Evolutionary conservation across 2,113 vertebrate genomes (phyloP).

Genomic region (Lepus timidus): DNA sequence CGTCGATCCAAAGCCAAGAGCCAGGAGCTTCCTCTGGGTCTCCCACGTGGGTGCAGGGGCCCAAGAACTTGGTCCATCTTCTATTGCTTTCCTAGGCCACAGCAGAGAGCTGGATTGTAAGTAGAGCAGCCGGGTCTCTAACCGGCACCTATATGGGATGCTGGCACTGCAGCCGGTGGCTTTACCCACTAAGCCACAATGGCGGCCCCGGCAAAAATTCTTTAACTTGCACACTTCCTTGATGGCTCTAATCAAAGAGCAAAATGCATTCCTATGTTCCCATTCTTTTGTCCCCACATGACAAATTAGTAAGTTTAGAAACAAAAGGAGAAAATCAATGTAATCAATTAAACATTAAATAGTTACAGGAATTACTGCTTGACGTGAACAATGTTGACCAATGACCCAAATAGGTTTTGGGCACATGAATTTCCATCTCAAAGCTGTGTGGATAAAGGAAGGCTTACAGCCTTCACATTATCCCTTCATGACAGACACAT

Average conservation of each 20-base stretch:
- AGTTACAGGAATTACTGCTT: conserved; percentile 27
- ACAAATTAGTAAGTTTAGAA: conserved; percentile 58
- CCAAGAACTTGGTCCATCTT: too few relatives aligned
- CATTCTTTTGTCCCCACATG: background rate
- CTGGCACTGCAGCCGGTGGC: too few relatives aligned
- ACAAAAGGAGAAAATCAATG: conserved; percentile 15
- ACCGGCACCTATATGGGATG: too few relatives aligned
- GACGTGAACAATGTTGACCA: conserved; percentile 58
- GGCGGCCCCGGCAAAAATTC: background rate
- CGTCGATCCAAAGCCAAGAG: too few relatives aligned
- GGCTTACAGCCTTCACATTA: conserved; percentile 85
- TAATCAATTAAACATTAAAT: conserved; percentile 57
- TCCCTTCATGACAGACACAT: conserved; percentile 81
- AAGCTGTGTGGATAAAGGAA: conserved; percentile 81
- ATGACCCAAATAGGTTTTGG: conserved; percentile 64
- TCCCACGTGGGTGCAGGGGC: too few relatives aligned
- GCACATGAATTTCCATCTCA: conserved; percentile 73
- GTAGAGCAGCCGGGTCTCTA: too few relatives aligned
- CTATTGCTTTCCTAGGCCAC: too few relatives aligned
- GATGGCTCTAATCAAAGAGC: conserved; percentile 40
- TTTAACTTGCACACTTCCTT: conserved; percentile 36
- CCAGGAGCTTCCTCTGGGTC: too few relatives aligned
- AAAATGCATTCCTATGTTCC: background rate
- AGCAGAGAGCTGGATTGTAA: too few relatives aligned
- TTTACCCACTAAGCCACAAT: too few relatives aligned